Evolutionary conservation across 2,113 vertebrate genomes (phyloP).

Genomic region (Psophia crepitans): DNA sequence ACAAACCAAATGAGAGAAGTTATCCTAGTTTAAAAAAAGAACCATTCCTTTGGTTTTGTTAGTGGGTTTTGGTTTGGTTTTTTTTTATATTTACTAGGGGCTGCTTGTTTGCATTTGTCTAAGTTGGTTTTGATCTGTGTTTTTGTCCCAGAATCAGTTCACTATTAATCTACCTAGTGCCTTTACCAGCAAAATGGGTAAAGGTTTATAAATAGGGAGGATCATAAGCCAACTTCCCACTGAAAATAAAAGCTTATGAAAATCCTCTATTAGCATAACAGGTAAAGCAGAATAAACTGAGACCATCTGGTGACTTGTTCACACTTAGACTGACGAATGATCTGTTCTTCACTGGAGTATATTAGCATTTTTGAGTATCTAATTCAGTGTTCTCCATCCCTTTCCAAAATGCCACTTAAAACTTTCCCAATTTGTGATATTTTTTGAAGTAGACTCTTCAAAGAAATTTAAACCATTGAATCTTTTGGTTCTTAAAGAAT

Average conservation of each 20-base stretch:
- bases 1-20: background rate
- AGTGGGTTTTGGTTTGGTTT: background rate
- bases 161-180: background rate
- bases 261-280: background rate
- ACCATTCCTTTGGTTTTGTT: background rate
- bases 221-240: background rate
- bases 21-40: background rate
- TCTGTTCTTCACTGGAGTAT: background rate
- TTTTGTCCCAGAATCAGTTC: background rate
- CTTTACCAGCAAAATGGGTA: background rate
- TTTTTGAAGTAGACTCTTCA: background rate
- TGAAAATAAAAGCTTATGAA: background rate
- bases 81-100: background rate
- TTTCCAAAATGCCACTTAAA: background rate
- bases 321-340: background rate
- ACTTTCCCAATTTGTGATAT: background rate
- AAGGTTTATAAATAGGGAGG: background rate
- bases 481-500: background rate
- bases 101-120: background rate
- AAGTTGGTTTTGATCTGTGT: background rate
- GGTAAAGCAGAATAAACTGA: background rate
- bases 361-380: background rate
- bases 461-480: background rate
- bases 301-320: background rate
- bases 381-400: background rate